Evolutionary conservation across 2,797 vertebrate genomes (phyloP).

Genomic region (Pseudochirops corinnae): DNA sequence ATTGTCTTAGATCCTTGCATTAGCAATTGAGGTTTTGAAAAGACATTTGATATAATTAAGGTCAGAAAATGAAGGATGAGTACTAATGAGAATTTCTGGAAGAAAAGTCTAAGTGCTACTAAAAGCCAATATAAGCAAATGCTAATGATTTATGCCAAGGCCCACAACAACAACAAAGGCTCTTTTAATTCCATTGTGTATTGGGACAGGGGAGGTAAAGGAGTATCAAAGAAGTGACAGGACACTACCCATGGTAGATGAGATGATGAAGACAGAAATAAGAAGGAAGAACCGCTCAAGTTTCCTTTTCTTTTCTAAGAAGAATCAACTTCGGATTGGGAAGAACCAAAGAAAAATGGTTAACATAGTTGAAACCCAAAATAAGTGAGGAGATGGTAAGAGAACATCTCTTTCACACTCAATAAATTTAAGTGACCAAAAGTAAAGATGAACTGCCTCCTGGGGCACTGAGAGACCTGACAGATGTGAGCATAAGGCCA

Average conservation of each 20-base stretch:
- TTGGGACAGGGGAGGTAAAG: neutral
- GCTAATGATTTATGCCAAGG: neutral
- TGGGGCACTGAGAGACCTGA: neutral
- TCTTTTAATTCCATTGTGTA: neutral
- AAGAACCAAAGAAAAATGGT: neutral
- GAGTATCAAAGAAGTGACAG: neutral
- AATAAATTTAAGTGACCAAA: neutral
- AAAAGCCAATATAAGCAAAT: neutral
- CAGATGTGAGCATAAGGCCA: neutral
- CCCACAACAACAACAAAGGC: neutral
- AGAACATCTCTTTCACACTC: neutral
- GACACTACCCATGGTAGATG: neutral
- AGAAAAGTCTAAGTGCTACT: neutral
- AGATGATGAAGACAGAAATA: neutral
- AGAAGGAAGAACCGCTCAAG: neutral
- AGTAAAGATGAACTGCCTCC: neutral
- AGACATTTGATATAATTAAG: neutral
- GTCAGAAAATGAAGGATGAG: neutral
- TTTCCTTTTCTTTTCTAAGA: neutral
- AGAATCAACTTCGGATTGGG: neutral
- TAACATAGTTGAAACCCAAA: neutral
- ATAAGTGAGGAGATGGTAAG: neutral
- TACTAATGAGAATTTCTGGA: neutral
- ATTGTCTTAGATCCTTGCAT: neutral
- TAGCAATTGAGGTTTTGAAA: neutral